Evolutionary conservation across 2,113 vertebrate species (phyloP), one percentile per base, ranked within the genome.

Genomic region (Antigone vipio): DNA sequence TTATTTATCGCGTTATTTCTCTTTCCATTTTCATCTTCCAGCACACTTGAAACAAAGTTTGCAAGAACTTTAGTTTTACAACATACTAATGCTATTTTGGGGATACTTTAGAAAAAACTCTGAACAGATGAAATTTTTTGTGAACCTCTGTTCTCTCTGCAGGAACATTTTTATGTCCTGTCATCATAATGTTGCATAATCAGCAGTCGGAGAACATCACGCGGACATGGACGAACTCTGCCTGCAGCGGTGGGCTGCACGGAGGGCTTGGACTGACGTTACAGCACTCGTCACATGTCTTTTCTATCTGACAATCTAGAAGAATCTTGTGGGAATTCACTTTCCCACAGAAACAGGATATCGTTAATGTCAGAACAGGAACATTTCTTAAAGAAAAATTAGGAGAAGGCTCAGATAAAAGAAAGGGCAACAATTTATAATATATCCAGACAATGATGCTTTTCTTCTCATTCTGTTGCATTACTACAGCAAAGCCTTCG

Each of bases 171-270:
- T 85, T 91, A 84, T 66, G 67, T 71, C 69, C 52, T 88, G 60
- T 80, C 91, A 92, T 89, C 34, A 18, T 75, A 62, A 85, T 22
- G 76, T 83, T 76, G 35, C 92, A 86, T 93, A 95, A 92, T 47
- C 84, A 94, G 45, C 45, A 91, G 66, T 42, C 88, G 93, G 89
- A 76, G 83, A 62, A 40, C 76, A 93, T 85, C 74, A 78, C 18
- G 9, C 68, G 88, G 82, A 83, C 45, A 8, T 7, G 29, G 77
- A 89, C 1, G 11, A 89, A 82, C 62, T 72, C 47, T 92, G 88
- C 75, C 71, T 67, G 49, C 49, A 44, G 77, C 6, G 0, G 32
- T 9, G 40, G 38, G 88, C 87, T 74, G 53, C 58, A 62, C 0
- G 0, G 58, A 64, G 82, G n/a, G 34, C 53, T 92, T 30, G 35